phyloP scores from a whole-genome alignment of 53 echinoderm and acorn worm genomes.

The Luidia sarsii region DNA sequence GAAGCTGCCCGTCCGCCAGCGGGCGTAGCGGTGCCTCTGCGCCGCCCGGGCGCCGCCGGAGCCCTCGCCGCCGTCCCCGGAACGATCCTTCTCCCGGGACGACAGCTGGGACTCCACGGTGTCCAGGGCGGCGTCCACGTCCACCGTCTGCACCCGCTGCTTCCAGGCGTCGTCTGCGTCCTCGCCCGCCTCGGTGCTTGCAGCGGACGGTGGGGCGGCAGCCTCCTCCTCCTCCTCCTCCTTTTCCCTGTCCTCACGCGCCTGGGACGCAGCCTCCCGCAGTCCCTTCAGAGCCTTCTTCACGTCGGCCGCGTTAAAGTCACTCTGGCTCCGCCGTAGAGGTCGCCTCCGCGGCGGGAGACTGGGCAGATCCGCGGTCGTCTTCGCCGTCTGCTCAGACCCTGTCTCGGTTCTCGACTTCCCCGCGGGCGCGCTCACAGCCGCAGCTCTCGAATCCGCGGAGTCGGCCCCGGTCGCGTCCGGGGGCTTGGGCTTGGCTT shows the following conservation, averaged over 20 bases:
- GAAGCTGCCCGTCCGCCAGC: conserved; percentile 45
- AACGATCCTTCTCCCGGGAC: conserved; percentile 48
- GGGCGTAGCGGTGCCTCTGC: conserved; percentile 38
- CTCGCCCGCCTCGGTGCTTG: conserved; percentile 31
- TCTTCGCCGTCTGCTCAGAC: background rate
- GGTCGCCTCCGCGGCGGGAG: background rate
- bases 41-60: background rate
- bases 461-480: background rate
- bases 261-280: background rate
- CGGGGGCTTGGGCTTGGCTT: background rate
- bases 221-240: background rate
- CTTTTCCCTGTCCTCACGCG: background rate
- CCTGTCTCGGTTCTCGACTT: background rate
- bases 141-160: conserved; percentile 55
- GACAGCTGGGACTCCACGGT: conserved; percentile 70
- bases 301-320: conserved; percentile 21
- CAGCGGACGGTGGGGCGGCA: background rate
- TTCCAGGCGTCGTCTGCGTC: conserved; percentile 62
- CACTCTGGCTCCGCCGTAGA: conserved; percentile 39
- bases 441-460: background rate
- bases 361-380: background rate
- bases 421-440: background rate
- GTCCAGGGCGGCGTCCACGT: conserved; percentile 74
- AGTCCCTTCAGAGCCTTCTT: conserved; percentile 6
- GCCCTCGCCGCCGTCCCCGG: conserved; percentile 29